These are phyloP conservation scores for Leptopilina syphax DNA, from an alignment of 2,888 invertebrate species.

Conservation along the genomic window DNA sequence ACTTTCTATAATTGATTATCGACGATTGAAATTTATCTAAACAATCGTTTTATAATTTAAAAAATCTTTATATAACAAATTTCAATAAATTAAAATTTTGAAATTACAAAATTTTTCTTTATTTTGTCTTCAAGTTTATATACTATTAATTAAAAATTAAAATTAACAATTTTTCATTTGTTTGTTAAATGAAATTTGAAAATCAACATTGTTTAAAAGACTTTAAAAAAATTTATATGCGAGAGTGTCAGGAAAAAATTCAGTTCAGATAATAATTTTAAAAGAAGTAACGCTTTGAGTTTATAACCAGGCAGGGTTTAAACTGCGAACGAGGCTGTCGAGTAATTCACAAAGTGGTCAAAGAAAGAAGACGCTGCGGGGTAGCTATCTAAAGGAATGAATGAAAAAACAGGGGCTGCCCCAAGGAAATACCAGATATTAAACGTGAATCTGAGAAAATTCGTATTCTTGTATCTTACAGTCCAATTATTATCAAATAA, in stretches of 20 bases:
- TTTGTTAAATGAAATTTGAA: not conserved
- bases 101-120: no score
- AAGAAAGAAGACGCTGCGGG: slow-evolving; percentile 38
- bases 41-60: no score
- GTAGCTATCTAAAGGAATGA: slow-evolving; percentile 38
- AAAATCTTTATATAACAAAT: no score
- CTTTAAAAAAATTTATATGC: not conserved
- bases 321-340: slow-evolving; percentile 21
- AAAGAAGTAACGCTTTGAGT: slow-evolving; percentile 23
- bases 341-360: slow-evolving; percentile 37
- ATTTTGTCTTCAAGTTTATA: no score
- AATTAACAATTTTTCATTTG: no score
- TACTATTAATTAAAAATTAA: no score
- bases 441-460: slow-evolving; percentile 60
- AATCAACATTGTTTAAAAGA: not conserved
- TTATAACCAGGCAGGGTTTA: slow-evolving; percentile 16
- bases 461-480: slow-evolving; percentile 67
- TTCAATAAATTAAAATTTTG: no score
- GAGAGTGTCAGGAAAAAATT: slow-evolving; percentile 16
- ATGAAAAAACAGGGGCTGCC: slow-evolving; percentile 37
- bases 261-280: slow-evolving; percentile 19
- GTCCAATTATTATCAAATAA: slow-evolving; percentile 74
- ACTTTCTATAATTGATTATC: no score
- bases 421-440: slow-evolving; percentile 39
- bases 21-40: no score